Percentiles rank a stretch among this genome's conserved stretches.
Evolutionary conservation across 2,113 vertebrate genomes (phyloP).

Genomic region (Petrocephalus zakoni): DNA sequence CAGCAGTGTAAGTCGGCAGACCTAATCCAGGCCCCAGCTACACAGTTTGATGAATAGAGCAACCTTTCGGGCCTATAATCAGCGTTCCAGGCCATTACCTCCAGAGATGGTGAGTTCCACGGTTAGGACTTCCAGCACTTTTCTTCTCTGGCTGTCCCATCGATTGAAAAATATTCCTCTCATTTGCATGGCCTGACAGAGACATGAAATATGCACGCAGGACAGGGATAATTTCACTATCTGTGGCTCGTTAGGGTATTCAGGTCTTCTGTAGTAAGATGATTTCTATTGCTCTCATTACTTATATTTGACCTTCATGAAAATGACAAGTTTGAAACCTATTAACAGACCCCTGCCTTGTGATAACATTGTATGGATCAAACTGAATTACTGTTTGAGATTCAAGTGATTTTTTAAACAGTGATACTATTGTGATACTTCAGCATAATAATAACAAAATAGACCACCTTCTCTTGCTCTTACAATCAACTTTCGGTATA

Average conservation of each 20-base stretch:
- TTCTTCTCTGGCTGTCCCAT: conserved; percentile 49
- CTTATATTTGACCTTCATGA: conserved; percentile 49
- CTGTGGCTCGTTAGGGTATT: conserved; percentile 54
- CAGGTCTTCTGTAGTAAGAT: conserved; percentile 52
- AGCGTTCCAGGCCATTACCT: conserved; percentile 54
- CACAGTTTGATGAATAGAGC: conserved; percentile 48
- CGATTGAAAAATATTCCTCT: conserved; percentile 25
- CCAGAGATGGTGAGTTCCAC: conserved; percentile 48
- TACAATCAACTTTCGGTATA: neutral
- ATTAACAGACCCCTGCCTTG: conserved; percentile 44
- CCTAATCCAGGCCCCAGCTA: conserved; percentile 38
- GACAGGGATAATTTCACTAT: conserved; percentile 44
- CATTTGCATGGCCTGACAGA: conserved; percentile 34
- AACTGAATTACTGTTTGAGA: neutral
- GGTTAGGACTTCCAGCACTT: conserved; percentile 31
- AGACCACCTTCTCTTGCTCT: neutral
- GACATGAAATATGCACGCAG: conserved; percentile 41
- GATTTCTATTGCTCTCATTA: conserved; percentile 53
- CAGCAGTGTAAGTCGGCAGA: neutral
- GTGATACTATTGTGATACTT: neutral
- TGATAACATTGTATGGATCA: conserved; percentile 36
- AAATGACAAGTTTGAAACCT: conserved; percentile 32
- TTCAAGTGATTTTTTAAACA: neutral
- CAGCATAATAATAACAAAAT: neutral
- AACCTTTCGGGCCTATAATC: conserved; percentile 54